Evolutionary conservation across 2,888 invertebrate species (phyloP).

Genomic region (Oasisia sp.): DNA sequence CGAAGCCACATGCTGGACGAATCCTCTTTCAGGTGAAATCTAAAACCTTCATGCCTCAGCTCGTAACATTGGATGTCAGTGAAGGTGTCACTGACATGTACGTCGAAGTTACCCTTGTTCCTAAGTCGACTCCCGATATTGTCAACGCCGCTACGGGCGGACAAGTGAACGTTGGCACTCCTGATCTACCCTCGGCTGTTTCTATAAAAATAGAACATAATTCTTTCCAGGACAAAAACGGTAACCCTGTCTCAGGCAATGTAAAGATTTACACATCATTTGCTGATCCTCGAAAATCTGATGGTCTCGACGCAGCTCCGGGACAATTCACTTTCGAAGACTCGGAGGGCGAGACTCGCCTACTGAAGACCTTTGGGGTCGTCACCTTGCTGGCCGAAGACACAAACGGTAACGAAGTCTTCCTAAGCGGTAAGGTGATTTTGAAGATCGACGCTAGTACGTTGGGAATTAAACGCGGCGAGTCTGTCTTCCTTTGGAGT

Average conservation of each 20-base stretch:
- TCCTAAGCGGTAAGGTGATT: not conserved
- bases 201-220: not conserved
- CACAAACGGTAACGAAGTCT: not conserved
- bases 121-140: not conserved
- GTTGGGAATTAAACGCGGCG: not conserved
- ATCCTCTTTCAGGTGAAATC: not conserved
- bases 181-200: not conserved
- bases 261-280: not conserved
- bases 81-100: not conserved
- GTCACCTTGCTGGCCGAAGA: not conserved
- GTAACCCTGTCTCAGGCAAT: not conserved
- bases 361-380: not conserved
- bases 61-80: not conserved
- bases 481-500: not conserved
- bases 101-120: not conserved
- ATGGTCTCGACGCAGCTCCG: not conserved
- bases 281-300: not conserved
- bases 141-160: not conserved
- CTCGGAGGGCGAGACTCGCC: not conserved
- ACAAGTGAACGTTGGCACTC: not conserved
- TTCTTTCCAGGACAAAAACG: not conserved
- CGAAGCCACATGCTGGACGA: not conserved
- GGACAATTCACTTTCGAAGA: slow-evolving; percentile 1
- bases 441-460: not conserved
- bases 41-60: not conserved